phyloP scores from a whole-genome alignment of 1,140 invertebrate genomes.

The Cotesia chilonis region DNA sequence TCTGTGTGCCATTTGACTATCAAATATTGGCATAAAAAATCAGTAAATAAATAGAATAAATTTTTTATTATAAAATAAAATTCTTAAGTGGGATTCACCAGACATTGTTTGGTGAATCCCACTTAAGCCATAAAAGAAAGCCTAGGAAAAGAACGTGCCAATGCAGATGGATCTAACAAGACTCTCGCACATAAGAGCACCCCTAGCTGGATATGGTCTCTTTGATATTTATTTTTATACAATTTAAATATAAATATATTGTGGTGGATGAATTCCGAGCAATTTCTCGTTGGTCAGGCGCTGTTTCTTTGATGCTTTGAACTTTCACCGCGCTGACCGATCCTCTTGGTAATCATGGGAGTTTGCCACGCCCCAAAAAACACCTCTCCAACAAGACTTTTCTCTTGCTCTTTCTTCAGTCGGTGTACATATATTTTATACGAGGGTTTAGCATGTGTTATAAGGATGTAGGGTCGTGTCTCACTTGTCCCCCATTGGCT shows the following conservation, averaged over 20 bases:
- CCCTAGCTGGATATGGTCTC: neutral
- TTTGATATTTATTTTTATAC: neutral
- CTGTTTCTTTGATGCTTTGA: conserved; percentile 65
- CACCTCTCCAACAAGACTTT: conserved; percentile 53
- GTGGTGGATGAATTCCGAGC: conserved; percentile 62
- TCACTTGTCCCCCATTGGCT: conserved; percentile 4
- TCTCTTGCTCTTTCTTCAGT: conserved; percentile 43
- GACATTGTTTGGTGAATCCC: too few relatives aligned
- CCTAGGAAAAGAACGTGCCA: too few relatives aligned
- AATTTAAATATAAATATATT: conserved; percentile 4
- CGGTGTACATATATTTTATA: conserved; percentile 30
- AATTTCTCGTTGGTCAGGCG: conserved; percentile 63
- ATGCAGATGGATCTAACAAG: neutral
- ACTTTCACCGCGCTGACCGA: conserved; percentile 66
- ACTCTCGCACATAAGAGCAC: neutral
- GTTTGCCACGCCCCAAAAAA: conserved; percentile 64
- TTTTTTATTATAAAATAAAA: too few relatives aligned
- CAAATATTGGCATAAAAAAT: too few relatives aligned
- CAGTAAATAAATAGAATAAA: too few relatives aligned
- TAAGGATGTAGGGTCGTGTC: neutral
- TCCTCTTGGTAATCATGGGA: conserved; percentile 64
- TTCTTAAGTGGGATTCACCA: too few relatives aligned
- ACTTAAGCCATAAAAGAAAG: too few relatives aligned
- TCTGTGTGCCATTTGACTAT: too few relatives aligned
- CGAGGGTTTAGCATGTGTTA: neutral